Percentiles rank a stretch among this genome's conserved stretches.
Conservation (phyloP, 1,140 invertebrate species). For the Nomia melanderi region DNA sequence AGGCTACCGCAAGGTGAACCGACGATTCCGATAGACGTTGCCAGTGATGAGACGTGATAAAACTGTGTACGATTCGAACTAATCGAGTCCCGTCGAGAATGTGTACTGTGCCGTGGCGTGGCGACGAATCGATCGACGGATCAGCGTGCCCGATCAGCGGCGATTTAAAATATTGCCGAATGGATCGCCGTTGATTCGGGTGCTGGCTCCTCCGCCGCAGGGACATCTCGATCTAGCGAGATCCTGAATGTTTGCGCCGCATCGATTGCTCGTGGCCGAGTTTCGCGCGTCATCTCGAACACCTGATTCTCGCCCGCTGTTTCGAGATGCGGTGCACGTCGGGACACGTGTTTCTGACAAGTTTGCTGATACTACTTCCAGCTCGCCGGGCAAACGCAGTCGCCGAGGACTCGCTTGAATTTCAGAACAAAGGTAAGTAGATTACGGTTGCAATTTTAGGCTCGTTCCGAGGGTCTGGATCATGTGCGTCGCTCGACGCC, state of each 20-base stretch:
- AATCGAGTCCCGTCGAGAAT: conserved; percentile 41
- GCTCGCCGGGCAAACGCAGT: conserved; percentile 48
- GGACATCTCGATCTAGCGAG: not conserved
- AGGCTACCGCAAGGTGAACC: no score
- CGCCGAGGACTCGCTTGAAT: conserved; percentile 53
- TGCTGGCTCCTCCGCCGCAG: not conserved
- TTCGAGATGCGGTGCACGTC: conserved; percentile 66
- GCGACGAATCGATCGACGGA: conserved; percentile 10
- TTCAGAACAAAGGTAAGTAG: conserved; percentile 63
- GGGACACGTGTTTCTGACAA: conserved; percentile 63
- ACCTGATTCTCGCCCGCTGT: conserved; percentile 42
- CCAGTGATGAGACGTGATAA: no score
- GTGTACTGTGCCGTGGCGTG: not conserved
- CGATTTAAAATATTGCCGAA: not conserved
- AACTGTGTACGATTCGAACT: no score
- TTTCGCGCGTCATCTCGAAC: conserved; percentile 41
- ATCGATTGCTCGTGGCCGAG: conserved; percentile 34
- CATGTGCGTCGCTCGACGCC: not conserved
- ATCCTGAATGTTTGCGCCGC: conserved; percentile 50
- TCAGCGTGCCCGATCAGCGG: conserved; percentile 2
- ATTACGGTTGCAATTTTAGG: not conserved
- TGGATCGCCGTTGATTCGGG: conserved; percentile 11
- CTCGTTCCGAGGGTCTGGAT: not conserved
- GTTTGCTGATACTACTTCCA: conserved; percentile 67
- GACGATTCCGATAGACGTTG: no score